phyloP scores from a whole-genome alignment of 2,113 vertebrate species.

The Spheniscus mendiculus region DNA sequence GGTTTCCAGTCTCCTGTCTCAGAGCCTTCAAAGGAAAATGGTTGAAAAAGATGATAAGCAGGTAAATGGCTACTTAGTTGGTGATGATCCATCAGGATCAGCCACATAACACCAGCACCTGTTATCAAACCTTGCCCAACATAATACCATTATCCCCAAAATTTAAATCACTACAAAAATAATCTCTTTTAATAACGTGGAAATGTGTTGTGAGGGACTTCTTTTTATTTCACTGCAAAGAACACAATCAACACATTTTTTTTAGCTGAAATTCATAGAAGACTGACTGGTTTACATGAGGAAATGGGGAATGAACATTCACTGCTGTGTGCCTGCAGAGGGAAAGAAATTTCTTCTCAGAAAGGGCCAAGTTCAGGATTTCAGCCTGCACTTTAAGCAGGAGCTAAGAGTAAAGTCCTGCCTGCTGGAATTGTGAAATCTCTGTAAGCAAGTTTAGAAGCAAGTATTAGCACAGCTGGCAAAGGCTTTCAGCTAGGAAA shows the following conservation, averaged over 20 bases:
- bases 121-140: background rate
- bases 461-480: conserved; percentile 40
- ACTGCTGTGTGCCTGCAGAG: background rate
- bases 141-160: background rate
- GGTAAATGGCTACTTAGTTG: background rate
- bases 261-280: background rate
- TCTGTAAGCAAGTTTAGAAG: conserved; percentile 33
- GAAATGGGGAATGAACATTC: background rate
- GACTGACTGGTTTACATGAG: background rate
- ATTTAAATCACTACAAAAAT: background rate
- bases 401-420: conserved; percentile 51
- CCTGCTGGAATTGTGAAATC: conserved; percentile 55
- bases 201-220: background rate
- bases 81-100: background rate
- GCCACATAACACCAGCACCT: background rate
- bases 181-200: background rate
- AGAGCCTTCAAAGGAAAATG: background rate
- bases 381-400: conserved; percentile 36
- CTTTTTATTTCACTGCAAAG: background rate
- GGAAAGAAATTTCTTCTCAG: conserved; percentile 22
- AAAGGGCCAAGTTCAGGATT: conserved; percentile 36
- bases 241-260: background rate
- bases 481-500: conserved; percentile 45
- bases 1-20: background rate
- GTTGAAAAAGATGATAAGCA: background rate